phyloP scores from a whole-genome alignment of 2,113 vertebrate species.

The Daboia siamensis region DNA sequence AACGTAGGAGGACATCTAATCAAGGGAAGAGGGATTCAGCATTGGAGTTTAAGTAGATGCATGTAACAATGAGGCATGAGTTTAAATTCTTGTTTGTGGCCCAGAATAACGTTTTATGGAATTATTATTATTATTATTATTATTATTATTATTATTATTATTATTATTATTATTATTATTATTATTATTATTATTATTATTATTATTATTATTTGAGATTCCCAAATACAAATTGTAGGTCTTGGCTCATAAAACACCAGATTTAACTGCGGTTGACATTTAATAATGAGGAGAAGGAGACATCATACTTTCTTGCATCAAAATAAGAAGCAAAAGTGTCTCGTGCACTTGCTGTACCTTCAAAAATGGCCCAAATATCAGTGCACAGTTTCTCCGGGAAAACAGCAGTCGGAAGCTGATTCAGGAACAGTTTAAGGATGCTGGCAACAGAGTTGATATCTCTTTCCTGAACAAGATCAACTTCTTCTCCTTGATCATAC shows the following conservation, averaged over 20 bases:
- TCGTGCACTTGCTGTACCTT: slow-evolving; percentile 61
- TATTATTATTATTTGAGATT: too few relatives aligned
- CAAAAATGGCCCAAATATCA: slow-evolving; percentile 61
- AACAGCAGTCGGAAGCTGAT: slow-evolving; percentile 75
- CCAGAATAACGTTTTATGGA: neutral
- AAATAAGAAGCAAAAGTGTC: neutral
- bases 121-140: neutral
- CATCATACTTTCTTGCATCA: neutral
- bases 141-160: neutral
- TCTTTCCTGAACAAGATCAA: slow-evolving; percentile 68
- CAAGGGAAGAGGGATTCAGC: neutral
- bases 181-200: neutral
- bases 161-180: too few relatives aligned
- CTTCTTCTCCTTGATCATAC: slow-evolving; percentile 69
- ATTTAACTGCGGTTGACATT: neutral
- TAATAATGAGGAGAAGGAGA: neutral
- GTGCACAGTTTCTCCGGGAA: slow-evolving; percentile 67
- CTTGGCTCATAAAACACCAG: neutral
- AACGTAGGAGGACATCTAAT: neutral
- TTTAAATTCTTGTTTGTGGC: neutral
- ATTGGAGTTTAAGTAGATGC: neutral
- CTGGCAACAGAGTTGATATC: slow-evolving; percentile 77
- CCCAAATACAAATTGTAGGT: neutral
- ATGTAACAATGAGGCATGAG: neutral
- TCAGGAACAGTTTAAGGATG: slow-evolving; percentile 79